Conservation (phyloP, 2,888 invertebrate species). For the Abrostola tripartita region DNA sequence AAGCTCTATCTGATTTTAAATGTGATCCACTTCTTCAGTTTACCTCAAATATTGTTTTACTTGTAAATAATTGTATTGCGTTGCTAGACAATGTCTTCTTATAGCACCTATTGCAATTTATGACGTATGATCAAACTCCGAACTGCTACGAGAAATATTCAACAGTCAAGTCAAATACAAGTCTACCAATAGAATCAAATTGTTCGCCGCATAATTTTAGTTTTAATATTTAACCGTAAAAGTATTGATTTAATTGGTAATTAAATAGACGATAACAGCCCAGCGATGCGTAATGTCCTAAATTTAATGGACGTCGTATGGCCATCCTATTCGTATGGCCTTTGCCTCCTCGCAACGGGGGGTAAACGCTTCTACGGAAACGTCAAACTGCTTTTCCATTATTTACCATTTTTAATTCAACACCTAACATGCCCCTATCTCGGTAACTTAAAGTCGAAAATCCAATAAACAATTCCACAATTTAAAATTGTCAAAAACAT, state of each 20-base stretch:
- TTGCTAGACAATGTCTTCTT: too few species aligned
- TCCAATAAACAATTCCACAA: conserved; percentile 12
- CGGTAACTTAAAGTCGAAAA: conserved; percentile 19
- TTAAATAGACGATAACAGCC: conserved; percentile 50
- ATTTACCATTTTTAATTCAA: conserved; percentile 20
- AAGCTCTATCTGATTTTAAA: too few species aligned
- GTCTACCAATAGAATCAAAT: background rate
- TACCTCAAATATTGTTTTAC: too few species aligned
- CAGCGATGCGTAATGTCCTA: conserved; percentile 40
- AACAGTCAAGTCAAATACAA: background rate
- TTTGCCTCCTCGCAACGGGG: conserved; percentile 62
- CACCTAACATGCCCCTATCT: background rate
- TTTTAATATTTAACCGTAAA: conserved; percentile 24
- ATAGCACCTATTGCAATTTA: too few species aligned
- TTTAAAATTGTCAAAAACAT: conserved; percentile 9
- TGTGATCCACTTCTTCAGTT: too few species aligned
- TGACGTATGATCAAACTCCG: too few species aligned
- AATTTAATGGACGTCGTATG: conserved; percentile 40
- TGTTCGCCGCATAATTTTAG: conserved; percentile 2
- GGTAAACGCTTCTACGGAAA: conserved; percentile 60
- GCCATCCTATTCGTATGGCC: conserved; percentile 48
- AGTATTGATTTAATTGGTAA: conserved; percentile 46
- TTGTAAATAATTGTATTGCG: too few species aligned
- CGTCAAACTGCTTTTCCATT: conserved; percentile 47
- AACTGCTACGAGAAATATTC: too few species aligned